phyloP scores from a whole-genome alignment of 1,140 invertebrate genomes.

The Delia radicum region DNA sequence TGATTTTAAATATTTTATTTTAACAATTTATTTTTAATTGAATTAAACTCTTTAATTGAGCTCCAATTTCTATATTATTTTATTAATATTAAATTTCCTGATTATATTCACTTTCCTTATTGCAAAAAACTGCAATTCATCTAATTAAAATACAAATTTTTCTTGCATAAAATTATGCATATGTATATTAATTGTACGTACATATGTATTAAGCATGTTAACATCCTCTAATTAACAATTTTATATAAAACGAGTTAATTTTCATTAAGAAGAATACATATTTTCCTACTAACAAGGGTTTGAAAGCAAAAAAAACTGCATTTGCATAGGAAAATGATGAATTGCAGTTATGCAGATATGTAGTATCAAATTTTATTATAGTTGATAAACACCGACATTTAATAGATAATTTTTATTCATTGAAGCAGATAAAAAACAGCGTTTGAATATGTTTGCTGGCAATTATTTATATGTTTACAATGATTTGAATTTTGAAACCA shows the following conservation, averaged over 20 bases:
- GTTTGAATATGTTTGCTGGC: too few species aligned
- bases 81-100: neutral
- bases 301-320: too few species aligned
- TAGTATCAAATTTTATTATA: too few species aligned
- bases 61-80: neutral
- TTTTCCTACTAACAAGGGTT: too few species aligned
- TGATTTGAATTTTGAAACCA: too few species aligned
- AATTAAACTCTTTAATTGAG: neutral
- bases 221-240: slow-evolving; percentile 29
- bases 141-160: slow-evolving; percentile 1
- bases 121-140: neutral
- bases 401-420: too few species aligned
- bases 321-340: neutral
- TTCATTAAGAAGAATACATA: slow-evolving; percentile 2
- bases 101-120: neutral
- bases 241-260: slow-evolving; percentile 29
- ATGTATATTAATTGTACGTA: neutral
- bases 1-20: too few species aligned
- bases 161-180: neutral
- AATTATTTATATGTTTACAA: too few species aligned
- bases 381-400: too few species aligned
- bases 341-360: too few species aligned
- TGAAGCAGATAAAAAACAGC: too few species aligned
- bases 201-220: neutral
- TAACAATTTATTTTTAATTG: too few species aligned